Evolutionary conservation across 1,140 invertebrate genomes (phyloP).

Genomic region (Rhynchophorus ferrugineus): DNA sequence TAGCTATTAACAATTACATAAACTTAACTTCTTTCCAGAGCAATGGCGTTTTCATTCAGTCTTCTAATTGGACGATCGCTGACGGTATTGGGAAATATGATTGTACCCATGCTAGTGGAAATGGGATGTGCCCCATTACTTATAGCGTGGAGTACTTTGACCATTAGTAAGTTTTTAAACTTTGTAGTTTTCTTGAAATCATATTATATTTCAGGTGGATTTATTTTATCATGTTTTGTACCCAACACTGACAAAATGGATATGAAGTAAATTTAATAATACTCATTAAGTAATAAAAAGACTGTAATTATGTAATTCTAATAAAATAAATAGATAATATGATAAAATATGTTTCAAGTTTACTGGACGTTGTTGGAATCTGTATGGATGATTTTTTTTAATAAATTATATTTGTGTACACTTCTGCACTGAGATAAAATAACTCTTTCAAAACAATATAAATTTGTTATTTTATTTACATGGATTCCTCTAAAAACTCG

Average conservation of each 20-base stretch:
- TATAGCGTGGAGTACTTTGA: conserved; percentile 14
- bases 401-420: no score
- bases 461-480: no score
- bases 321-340: no score
- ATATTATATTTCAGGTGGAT: conserved; percentile 11
- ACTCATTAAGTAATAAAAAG: no score
- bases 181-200: not conserved
- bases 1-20: not conserved
- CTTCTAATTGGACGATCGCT: conserved; percentile 22
- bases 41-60: conserved; percentile 18
- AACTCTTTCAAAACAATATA: no score
- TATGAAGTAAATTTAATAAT: conserved; percentile 11
- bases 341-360: no score
- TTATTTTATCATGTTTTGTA: conserved; percentile 6
- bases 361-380: no score
- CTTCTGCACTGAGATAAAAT: no score
- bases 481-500: no score
- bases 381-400: no score
- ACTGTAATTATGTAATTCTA: no score
- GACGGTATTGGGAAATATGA: conserved; percentile 21
- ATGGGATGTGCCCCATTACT: conserved; percentile 24
- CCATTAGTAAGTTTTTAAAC: conserved; percentile 8
- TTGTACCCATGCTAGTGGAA: conserved; percentile 23
- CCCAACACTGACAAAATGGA: conserved; percentile 16
- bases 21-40: conserved; percentile 15